Percentiles rank a stretch among this genome's conserved stretches.
These are phyloP conservation scores for Microctenopoma stevenorrisi DNA, from an alignment of 2,797 vertebrate species.

Conservation along the genomic window DNA sequence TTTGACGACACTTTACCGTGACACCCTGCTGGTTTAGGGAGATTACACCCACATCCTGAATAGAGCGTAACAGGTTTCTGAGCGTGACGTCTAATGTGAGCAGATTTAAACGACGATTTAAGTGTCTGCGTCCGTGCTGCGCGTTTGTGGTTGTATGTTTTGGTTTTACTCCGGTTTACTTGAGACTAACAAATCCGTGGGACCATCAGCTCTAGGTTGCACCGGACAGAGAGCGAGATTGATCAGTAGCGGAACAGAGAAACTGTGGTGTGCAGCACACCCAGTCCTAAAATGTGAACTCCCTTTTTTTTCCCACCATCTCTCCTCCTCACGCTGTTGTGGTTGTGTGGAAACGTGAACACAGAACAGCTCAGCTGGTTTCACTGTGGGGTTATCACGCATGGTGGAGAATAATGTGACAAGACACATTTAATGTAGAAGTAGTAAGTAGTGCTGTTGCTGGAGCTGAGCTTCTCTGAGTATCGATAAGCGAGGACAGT, in stretches of 20 bases:
- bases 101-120: conserved; percentile 21
- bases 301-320: conserved; percentile 8
- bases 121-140: conserved; percentile 7
- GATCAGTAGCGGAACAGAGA: conserved; percentile 76
- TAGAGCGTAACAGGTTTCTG: conserved; percentile 27
- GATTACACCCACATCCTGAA: conserved; percentile 50
- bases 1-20: conserved; percentile 19
- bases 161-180: conserved; percentile 66
- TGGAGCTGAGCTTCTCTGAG: neutral
- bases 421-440: conserved; percentile 10
- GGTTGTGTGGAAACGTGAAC: conserved; percentile 40
- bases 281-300: conserved; percentile 46
- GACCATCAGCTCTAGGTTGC: conserved; percentile 76
- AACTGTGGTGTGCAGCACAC: conserved; percentile 32
- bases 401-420: conserved; percentile 18
- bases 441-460: neutral
- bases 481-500: no score
- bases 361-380: conserved; percentile 24
- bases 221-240: conserved; percentile 53
- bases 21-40: conserved; percentile 48
- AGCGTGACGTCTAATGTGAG: conserved; percentile 17
- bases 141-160: conserved; percentile 46
- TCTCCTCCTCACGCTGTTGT: conserved; percentile 28
- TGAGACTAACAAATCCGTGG: conserved; percentile 59
- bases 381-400: conserved; percentile 4